phyloP scores from a whole-genome alignment of 53 echinoderm and acorn worm species.

The Holothuria scabra region DNA sequence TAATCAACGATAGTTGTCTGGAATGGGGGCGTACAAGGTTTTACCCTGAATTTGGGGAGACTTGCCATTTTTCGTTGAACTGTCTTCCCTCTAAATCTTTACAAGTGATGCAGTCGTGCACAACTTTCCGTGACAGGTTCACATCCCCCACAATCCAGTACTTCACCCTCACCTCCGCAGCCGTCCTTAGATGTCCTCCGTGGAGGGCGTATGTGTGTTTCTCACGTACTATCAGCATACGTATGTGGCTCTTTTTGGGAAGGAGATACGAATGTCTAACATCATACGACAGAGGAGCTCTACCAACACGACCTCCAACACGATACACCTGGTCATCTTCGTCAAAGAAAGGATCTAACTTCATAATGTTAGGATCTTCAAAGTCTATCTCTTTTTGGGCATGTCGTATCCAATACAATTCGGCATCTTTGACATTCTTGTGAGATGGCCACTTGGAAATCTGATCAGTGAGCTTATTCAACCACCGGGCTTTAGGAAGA shows the following conservation, averaged over 20 bases:
- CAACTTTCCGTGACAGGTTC: constrained; percentile 57
- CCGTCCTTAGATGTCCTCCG: constrained; percentile 67
- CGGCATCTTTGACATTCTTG: too few species aligned
- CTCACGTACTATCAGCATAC: constrained; percentile 68
- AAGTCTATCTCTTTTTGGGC: constrained; percentile 74
- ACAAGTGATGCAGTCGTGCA: constrained; percentile 61
- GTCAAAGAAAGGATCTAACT: constrained; percentile 40
- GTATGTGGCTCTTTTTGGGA: constrained; percentile 67
- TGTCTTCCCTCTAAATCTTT: constrained; percentile 64
- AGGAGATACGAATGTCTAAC: constrained; percentile 79
- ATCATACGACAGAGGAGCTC: constrained; percentile 74
- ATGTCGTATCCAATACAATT: constrained; percentile 74
- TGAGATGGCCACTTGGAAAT: constrained; percentile 65
- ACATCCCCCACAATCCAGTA: constrained; percentile 71
- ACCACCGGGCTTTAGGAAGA: constrained; percentile 50
- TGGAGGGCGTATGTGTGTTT: constrained; percentile 70
- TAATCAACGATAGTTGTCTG: constrained; percentile 70
- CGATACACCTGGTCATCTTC: too few species aligned
- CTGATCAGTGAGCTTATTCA: constrained; percentile 54
- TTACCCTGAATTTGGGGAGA: constrained; percentile 68
- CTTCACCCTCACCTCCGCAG: constrained; percentile 64
- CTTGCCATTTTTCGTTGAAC: constrained; percentile 67
- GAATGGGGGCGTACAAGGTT: constrained; percentile 63
- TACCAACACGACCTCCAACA: constrained; percentile 55
- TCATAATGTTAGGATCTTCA: constrained; percentile 66